Evolutionary conservation across 2,113 vertebrate genomes (phyloP).

Genomic region (Nesoenas mayeri): DNA sequence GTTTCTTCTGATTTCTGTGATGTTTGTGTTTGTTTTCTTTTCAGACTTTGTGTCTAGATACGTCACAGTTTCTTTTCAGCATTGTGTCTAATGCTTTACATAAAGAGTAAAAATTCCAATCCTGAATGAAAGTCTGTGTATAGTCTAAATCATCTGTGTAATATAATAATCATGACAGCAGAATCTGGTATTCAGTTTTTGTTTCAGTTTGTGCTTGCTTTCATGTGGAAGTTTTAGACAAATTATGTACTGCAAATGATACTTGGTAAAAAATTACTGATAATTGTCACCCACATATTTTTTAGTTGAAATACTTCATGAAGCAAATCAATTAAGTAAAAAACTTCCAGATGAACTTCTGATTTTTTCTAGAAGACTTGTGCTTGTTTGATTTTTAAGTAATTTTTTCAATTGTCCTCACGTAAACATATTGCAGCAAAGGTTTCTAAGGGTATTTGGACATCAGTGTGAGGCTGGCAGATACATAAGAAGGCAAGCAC

Average conservation of each 20-base stretch:
- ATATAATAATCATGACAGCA: background rate
- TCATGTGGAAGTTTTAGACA: background rate
- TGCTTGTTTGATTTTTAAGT: background rate
- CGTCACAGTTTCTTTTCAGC: background rate
- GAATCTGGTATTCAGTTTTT: background rate
- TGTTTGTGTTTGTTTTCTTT: background rate
- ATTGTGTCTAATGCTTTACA: background rate
- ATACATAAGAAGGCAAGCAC: background rate
- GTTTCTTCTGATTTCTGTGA: background rate
- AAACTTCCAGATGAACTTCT: background rate
- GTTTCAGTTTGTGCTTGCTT: background rate
- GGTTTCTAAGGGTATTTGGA: background rate
- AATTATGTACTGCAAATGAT: background rate
- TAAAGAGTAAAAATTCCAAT: background rate
- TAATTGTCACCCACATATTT: background rate
- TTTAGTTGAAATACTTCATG: background rate
- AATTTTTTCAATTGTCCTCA: background rate
- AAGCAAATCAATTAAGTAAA: background rate
- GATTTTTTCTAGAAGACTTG: background rate
- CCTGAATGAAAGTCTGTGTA: background rate
- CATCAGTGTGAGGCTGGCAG: background rate
- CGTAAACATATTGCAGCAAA: background rate
- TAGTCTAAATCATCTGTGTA: background rate
- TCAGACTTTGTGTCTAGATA: background rate
- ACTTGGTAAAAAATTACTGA: background rate